Evolutionary conservation across 2,888 invertebrate genomes (phyloP).

Genomic region (Aphidoletes aphidimyza): DNA sequence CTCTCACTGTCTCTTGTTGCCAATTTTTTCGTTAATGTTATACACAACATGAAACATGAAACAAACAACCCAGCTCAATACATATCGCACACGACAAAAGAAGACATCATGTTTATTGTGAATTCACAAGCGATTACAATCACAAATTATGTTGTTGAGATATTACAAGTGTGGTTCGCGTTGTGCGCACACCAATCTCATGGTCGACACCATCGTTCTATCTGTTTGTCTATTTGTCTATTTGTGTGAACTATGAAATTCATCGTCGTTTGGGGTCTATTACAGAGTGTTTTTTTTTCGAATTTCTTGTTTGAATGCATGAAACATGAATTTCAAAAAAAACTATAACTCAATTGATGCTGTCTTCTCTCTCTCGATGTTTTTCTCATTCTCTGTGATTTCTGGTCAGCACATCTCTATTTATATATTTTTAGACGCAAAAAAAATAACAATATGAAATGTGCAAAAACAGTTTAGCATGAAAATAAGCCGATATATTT

Average conservation of each 20-base stretch:
- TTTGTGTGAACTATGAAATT: not conserved
- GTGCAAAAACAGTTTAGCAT: not conserved
- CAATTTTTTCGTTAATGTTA: not conserved
- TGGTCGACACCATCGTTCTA: too few relatives aligned
- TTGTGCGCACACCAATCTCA: not conserved
- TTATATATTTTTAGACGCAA: constrained; percentile 15
- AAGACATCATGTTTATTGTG: constrained; percentile 48
- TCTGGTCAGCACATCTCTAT: too few relatives aligned
- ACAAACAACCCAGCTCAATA: not conserved
- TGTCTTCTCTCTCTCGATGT: not conserved
- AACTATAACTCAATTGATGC: not conserved
- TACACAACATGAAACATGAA: not conserved
- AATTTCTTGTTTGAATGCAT: too few relatives aligned
- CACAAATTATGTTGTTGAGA: constrained; percentile 43
- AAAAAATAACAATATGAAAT: constrained; percentile 34
- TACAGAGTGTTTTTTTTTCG: too few relatives aligned
- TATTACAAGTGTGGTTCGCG: constrained; percentile 7
- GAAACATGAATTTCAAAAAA: too few relatives aligned
- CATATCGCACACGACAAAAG: constrained; percentile 36
- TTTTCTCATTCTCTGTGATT: too few relatives aligned
- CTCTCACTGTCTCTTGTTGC: not conserved
- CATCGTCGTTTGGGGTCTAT: too few relatives aligned
- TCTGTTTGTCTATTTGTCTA: not conserved
- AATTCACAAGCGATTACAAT: constrained; percentile 38
- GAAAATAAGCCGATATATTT: constrained; percentile 32